Base-by-base conservation (phyloP, 2,113 vertebrate genomes). In the Macrotus californicus region DNA sequence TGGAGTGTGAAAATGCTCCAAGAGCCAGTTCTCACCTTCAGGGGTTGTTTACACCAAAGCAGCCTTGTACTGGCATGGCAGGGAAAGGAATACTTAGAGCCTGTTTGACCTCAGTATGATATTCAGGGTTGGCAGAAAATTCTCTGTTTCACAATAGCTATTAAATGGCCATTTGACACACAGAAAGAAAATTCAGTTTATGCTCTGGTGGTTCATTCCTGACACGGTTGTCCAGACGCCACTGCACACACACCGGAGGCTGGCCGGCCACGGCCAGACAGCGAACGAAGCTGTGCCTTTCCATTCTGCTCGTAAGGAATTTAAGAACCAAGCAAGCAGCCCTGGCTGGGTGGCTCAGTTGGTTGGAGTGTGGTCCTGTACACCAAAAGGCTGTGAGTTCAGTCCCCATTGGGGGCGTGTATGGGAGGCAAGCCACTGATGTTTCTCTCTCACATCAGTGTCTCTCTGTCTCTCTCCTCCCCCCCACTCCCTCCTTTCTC, bases 41-140 rank as follows among this genome's bases (percentile, higher is more conserved):
- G 88, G 84, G 92, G 61, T 19, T 0, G 0, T 83, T 96, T 93
- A 96, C 69, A 91, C 61, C 19, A 76, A 94, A 79, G 89, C 69
- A 94, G 59, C 36, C 94, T 96, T 46, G 19, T 0, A 0, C 0
- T 61, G 90, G 82, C 90, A 91, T 48, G 87, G n/a, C 70, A 52
- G 83, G 77, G 89, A 46, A 72, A 77, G 36, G 69, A 80, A 24
- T 41, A 92, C 72, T 96, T 97, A 94, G 87, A 91, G 88, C 31
- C 80, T 15, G 70, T 82, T 64, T 98, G 97, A 97, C 97, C 97
- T 98, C 94, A 85, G 64, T 66, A 39, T 46, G 89, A 92, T 69
- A 97, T 66, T 95, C 95, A 97, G 97, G 93, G 93, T 79, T 97
- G 93, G 92, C 94, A 96, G 85, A 97, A 87, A 84, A 87, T 93